Percentiles rank a stretch among this genome's conserved stretches.
Evolutionary conservation across 2,888 invertebrate genomes (phyloP).

Genomic region (Leptinotarsa rubiginosa): DNA sequence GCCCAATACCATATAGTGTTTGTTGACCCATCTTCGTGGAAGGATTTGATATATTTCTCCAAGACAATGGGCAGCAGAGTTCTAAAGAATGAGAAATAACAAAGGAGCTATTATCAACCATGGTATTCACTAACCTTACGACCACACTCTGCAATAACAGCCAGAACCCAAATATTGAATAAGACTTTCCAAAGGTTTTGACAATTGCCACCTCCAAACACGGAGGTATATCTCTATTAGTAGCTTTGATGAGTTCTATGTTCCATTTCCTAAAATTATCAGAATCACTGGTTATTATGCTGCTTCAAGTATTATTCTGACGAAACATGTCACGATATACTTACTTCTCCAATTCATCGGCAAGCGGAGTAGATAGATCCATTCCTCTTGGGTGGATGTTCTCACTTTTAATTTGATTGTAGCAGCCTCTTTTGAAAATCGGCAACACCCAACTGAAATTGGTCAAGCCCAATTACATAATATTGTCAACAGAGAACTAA

Average conservation of each 20-base stretch:
- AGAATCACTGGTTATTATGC: background rate
- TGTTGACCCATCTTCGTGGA: constrained; percentile 64
- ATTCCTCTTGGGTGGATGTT: constrained; percentile 74
- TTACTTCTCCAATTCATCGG: constrained; percentile 73
- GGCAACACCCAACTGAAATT: constrained; percentile 74
- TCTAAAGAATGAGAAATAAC: constrained; percentile 63
- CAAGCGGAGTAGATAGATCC: constrained; percentile 74
- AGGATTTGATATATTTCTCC: constrained; percentile 70
- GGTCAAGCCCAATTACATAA: constrained; percentile 37
- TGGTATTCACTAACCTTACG: constrained; percentile 68
- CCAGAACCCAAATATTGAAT: constrained; percentile 28
- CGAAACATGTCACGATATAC: background rate
- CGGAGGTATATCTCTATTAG: constrained; percentile 60
- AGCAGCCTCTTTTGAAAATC: constrained; percentile 73
- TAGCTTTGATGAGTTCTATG: constrained; percentile 44
- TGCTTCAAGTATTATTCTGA: too few species aligned
- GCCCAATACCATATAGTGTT: constrained; percentile 77
- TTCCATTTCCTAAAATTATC: constrained; percentile 61
- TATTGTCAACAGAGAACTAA: background rate
- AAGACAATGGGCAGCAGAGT: constrained; percentile 72
- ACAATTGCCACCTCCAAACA: constrained; percentile 42
- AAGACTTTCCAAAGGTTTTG: constrained; percentile 39
- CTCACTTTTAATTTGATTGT: constrained; percentile 72
- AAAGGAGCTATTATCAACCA: constrained; percentile 34
- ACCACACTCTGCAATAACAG: constrained; percentile 63